phyloP scores from a whole-genome alignment of 2,113 vertebrate species.

The Muscicapa adusta region DNA sequence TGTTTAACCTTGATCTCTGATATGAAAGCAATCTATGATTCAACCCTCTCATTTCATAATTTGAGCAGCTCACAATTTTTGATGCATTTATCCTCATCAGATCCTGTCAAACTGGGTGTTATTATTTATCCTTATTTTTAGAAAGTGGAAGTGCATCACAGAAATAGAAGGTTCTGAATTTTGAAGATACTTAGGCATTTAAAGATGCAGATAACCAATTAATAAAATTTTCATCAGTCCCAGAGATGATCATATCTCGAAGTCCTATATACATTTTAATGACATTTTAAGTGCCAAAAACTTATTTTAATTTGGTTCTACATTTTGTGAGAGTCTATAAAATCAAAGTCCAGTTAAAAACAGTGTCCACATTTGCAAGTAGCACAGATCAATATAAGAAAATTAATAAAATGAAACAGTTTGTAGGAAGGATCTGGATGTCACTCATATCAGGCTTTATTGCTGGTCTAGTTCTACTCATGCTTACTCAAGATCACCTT shows the following conservation, averaged over 20 bases:
- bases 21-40: slow-evolving; percentile 6
- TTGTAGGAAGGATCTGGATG: background rate
- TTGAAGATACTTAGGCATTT: background rate
- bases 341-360: background rate
- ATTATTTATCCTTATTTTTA: slow-evolving; percentile 8
- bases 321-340: background rate
- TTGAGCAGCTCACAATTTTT: background rate
- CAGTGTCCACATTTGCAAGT: background rate
- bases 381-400: background rate
- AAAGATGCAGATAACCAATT: background rate
- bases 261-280: background rate
- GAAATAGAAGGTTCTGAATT: background rate
- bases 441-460: background rate
- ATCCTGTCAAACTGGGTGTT: background rate
- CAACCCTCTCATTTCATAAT: background rate
- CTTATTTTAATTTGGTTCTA: background rate
- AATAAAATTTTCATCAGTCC: background rate
- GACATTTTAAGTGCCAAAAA: background rate
- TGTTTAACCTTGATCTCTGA: slow-evolving; percentile 63
- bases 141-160: background rate
- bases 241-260: background rate
- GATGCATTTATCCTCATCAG: slow-evolving; percentile 11
- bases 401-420: background rate
- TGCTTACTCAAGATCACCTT: background rate
- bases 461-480: background rate